Evolutionary conservation across 2,888 invertebrate genomes (phyloP).

Genomic region (Graphium colonna): DNA sequence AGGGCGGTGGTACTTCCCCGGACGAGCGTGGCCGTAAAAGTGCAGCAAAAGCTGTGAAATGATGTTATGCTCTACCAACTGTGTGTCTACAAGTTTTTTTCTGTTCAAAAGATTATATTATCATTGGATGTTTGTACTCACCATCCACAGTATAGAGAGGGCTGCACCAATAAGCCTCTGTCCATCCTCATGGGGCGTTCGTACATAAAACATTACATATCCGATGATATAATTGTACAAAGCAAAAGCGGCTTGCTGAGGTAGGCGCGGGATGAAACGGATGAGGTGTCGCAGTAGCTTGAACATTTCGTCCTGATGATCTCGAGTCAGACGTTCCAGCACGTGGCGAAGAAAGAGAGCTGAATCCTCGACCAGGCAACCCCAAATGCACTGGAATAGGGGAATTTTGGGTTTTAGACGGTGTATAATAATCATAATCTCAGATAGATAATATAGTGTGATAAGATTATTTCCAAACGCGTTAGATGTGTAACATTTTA

Average conservation of each 20-base stretch:
- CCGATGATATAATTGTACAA: conserved; percentile 99
- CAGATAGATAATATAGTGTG: too few species aligned
- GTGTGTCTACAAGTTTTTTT: too few species aligned
- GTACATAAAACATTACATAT: conserved; percentile 99
- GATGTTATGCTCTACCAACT: too few species aligned
- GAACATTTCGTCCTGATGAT: conserved; percentile 96
- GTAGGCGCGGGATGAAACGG: conserved; percentile 94
- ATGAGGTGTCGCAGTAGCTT: conserved; percentile 95
- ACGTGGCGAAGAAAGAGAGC: conserved; percentile 97
- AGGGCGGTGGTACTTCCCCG: too few species aligned
- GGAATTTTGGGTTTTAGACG: neutral
- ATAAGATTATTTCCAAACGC: too few species aligned
- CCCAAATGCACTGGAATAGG: conserved; percentile 92
- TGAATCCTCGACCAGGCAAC: conserved; percentile 98
- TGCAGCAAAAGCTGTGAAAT: too few species aligned
- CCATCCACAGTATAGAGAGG: conserved; percentile 97
- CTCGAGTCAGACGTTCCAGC: conserved; percentile 95
- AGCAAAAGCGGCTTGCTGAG: conserved; percentile 98
- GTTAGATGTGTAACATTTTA: too few species aligned
- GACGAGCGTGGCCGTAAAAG: too few species aligned
- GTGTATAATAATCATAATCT: conserved; percentile 13
- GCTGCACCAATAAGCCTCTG: conserved; percentile 97
- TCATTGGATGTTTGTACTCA: too few species aligned
- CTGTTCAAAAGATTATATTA: too few species aligned
- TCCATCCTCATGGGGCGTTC: conserved; percentile 97